These are phyloP conservation scores for Craseonycteris thonglongyai DNA, from an alignment of 2,113 vertebrate genomes.

Conservation along the genomic window DNA sequence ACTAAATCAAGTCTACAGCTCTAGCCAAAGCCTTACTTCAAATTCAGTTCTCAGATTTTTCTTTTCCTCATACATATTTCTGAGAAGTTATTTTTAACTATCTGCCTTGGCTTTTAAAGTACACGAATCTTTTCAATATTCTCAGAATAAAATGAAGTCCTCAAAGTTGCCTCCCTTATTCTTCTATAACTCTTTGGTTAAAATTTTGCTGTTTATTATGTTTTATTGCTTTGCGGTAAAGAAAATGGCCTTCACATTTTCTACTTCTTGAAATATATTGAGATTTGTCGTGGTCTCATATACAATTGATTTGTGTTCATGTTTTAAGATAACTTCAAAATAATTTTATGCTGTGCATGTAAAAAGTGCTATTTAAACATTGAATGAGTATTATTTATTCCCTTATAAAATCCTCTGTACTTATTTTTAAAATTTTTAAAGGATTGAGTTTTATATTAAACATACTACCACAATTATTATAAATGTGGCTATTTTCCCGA, in stretches of 20 bases:
- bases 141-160: not conserved
- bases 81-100: conserved; percentile 27
- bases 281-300: not conserved
- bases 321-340: not conserved
- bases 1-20: not conserved
- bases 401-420: not conserved
- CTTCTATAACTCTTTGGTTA: not conserved
- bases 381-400: not conserved
- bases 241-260: not conserved
- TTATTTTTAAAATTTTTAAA: not conserved
- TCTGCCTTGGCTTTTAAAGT: conserved; percentile 12
- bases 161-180: not conserved
- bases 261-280: not conserved
- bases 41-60: not conserved
- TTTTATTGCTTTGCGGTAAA: not conserved
- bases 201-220: not conserved
- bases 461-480: not conserved
- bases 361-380: not conserved
- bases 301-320: not conserved
- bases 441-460: not conserved
- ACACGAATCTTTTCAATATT: not conserved
- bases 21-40: not conserved
- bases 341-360: not conserved
- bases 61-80: not conserved
- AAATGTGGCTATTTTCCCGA: not conserved